Percentiles rank a stretch among this genome's conserved stretches.
Conservation (phyloP, 2,888 invertebrate species). For the Epistrophella euchroma region DNA sequence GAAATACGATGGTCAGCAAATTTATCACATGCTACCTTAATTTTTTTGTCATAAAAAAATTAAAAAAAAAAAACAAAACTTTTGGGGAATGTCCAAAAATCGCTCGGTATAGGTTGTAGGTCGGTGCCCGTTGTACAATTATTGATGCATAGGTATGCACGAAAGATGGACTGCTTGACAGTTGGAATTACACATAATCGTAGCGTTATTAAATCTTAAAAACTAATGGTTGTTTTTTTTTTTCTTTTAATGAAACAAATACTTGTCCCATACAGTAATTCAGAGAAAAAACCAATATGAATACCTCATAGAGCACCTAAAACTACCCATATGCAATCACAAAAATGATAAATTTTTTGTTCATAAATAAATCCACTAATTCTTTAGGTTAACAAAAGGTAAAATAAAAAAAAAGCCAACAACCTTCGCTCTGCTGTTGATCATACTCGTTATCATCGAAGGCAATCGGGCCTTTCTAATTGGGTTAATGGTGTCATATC, state of each 20-base stretch:
- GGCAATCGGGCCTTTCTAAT: conserved; percentile 71
- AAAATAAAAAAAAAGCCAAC: conserved; percentile 35
- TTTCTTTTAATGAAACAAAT: not conserved
- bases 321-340: not conserved
- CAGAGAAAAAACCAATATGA: conserved; percentile 13
- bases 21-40: too few species aligned
- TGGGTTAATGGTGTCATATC: conserved; percentile 76
- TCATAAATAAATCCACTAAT: conserved; percentile 22
- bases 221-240: too few species aligned
- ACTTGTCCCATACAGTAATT: not conserved
- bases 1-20: too few species aligned
- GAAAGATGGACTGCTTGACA: too few species aligned
- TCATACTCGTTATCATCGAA: conserved; percentile 53
- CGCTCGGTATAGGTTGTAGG: too few species aligned
- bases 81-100: too few species aligned
- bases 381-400: conserved; percentile 26
- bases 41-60: too few species aligned
- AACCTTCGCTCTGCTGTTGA: conserved; percentile 57
- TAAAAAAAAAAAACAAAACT: too few species aligned
- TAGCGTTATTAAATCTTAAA: too few species aligned
- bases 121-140: too few species aligned
- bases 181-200: too few species aligned
- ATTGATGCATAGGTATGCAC: too few species aligned
- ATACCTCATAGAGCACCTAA: conserved; percentile 27
- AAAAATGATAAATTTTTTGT: not conserved